phyloP scores from a whole-genome alignment of 2,888 invertebrate species.

The Tromatobia lineatoria region DNA sequence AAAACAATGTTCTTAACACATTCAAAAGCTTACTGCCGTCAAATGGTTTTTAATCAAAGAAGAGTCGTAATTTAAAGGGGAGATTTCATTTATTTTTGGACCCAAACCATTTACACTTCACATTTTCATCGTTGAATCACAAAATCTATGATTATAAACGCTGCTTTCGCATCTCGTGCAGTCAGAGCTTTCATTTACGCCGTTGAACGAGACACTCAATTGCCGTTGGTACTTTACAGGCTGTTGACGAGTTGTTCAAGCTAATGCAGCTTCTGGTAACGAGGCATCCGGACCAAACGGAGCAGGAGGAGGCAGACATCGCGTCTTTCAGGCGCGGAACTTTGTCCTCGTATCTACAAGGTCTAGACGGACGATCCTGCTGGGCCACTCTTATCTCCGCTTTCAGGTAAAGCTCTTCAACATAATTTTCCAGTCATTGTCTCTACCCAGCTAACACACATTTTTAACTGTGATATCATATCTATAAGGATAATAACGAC shows the following conservation, averaged over 20 bases:
- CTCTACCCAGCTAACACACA: not conserved
- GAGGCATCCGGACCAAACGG: constrained; percentile 92
- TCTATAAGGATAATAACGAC: too few relatives aligned
- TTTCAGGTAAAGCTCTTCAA: constrained; percentile 85
- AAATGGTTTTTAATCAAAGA: not conserved
- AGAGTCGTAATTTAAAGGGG: too few relatives aligned
- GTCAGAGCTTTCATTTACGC: not conserved
- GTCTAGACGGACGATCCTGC: constrained; percentile 95
- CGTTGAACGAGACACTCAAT: not conserved
- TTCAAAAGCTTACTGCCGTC: not conserved
- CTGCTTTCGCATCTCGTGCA: not conserved
- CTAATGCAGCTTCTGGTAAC: constrained; percentile 95
- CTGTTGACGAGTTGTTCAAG: constrained; percentile 96
- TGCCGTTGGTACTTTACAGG: constrained; percentile 84
- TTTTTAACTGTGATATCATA: not conserved
- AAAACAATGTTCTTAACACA: not conserved
- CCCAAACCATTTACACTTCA: too few relatives aligned
- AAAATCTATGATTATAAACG: not conserved
- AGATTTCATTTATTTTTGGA: too few relatives aligned
- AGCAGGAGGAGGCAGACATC: constrained; percentile 93
- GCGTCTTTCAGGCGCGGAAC: constrained; percentile 94
- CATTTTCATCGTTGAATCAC: too few relatives aligned
- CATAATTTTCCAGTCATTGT: not conserved
- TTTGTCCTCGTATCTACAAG: constrained; percentile 94
- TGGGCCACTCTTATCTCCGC: constrained; percentile 98